phyloP scores from a whole-genome alignment of 2,113 vertebrate genomes.

The Meles meles region DNA sequence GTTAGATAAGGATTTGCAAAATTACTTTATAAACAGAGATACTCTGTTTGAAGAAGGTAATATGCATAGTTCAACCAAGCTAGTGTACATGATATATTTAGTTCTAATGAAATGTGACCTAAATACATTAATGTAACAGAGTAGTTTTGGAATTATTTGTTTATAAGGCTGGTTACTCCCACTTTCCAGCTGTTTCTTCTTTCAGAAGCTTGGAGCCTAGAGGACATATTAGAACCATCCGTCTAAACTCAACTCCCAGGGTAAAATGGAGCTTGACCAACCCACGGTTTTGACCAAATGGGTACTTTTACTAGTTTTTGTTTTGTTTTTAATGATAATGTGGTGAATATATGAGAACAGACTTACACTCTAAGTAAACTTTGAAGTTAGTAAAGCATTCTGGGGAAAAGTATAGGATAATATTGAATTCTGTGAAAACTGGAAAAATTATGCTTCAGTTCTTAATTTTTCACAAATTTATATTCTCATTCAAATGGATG shows the following conservation, averaged over 20 bases:
- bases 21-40: constrained; percentile 16
- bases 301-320: not conserved
- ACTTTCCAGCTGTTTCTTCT: constrained; percentile 55
- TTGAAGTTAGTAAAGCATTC: not conserved
- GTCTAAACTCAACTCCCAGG: constrained; percentile 10
- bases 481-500: not conserved
- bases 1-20: constrained; percentile 21
- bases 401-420: not conserved
- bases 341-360: constrained; percentile 12
- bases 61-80: constrained; percentile 30
- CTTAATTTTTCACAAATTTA: not conserved
- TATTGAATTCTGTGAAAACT: constrained; percentile 19
- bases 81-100: constrained; percentile 58
- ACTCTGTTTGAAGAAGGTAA: constrained; percentile 15
- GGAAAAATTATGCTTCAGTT: not conserved
- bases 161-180: constrained; percentile 41
- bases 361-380: not conserved
- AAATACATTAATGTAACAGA: constrained; percentile 53
- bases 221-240: not conserved
- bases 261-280: constrained; percentile 15
- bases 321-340: not conserved
- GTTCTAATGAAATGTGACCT: constrained; percentile 67
- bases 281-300: not conserved
- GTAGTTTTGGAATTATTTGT: constrained; percentile 54
- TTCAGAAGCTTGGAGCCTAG: constrained; percentile 28